Conservation (phyloP, 2,797 vertebrate species). For the Hapalemur alaotrensis region DNA sequence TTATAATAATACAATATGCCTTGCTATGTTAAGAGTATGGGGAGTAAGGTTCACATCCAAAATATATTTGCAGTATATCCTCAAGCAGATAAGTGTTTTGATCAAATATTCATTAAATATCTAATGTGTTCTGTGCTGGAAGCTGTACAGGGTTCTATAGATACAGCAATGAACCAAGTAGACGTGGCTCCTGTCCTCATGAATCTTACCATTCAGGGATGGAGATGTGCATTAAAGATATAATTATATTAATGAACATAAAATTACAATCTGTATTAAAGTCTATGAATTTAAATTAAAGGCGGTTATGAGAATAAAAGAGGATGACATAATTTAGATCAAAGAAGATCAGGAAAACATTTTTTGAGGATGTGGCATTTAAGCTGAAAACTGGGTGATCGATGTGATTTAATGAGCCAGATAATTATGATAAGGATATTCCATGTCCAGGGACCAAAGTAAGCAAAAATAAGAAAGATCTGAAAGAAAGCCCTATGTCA, state of each 20-base stretch:
- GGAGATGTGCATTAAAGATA: not conserved
- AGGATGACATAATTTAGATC: not conserved
- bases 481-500: not conserved
- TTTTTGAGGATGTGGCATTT: not conserved
- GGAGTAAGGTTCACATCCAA: not conserved
- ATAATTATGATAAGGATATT: not conserved
- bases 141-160: not conserved
- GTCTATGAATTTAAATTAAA: not conserved
- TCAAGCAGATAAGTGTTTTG: not conserved
- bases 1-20: not conserved
- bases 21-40: not conserved
- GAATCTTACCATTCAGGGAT: not conserved
- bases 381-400: not conserved
- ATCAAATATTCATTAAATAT: not conserved
- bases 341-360: not conserved
- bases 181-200: not conserved
- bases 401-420: not conserved
- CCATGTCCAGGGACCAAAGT: not conserved
- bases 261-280: not conserved
- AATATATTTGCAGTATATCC: not conserved
- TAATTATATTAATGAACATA: not conserved
- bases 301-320: not conserved
- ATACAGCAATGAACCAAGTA: not conserved
- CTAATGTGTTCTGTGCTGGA: not conserved
- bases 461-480: not conserved